Base-by-base conservation (phyloP, 2,113 vertebrate genomes). In the Candoia aspera region DNA sequence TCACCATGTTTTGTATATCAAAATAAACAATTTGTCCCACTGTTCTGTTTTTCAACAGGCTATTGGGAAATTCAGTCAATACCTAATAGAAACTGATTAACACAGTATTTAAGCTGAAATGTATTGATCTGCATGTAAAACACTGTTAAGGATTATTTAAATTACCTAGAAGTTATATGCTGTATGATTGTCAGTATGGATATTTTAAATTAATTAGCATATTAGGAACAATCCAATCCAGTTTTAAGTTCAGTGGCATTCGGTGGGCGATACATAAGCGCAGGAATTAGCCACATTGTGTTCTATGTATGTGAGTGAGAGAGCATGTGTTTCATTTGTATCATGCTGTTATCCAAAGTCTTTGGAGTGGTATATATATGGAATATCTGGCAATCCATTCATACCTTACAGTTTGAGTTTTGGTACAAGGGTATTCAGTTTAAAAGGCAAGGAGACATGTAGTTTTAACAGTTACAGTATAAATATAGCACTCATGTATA, bases 11-110 rank as follows among this genome's bases (percentile, higher is more conserved):
- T 98, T 98, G 97, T 98, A 98, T 98, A 97, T 96, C 98, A 98
- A 98, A 98, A 98, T 98, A 98, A 98, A 96, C 98, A 98, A 98
- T 98, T 98, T 98, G 97, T 97, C 97, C 97, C 97, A 98, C 96
- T 97, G 97, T 96, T 97, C 98, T 98, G 97, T 98, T 96, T 93
- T 95, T 96, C 97, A 98, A 97, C 97, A 97, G 95, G 95, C 96
- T 97, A 96, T 97, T 97, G 96, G 97, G 92, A 93, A 97, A 96
- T 96, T 96, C 95, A 97, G 97, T 97, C 96, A 96, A 97, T 96
- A 96, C 92, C 94, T 97, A 97, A 97, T 95, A 97, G 97, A 97
- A 94, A 95, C 60, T 94, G 94, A 93, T 95, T 95, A 95, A 95
- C 95, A 86, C 91, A 90, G 94, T 94, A 91, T 96, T 97, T 95